phyloP scores from a whole-genome alignment of 2,113 vertebrate species.

The Amphilophus citrinellus region DNA sequence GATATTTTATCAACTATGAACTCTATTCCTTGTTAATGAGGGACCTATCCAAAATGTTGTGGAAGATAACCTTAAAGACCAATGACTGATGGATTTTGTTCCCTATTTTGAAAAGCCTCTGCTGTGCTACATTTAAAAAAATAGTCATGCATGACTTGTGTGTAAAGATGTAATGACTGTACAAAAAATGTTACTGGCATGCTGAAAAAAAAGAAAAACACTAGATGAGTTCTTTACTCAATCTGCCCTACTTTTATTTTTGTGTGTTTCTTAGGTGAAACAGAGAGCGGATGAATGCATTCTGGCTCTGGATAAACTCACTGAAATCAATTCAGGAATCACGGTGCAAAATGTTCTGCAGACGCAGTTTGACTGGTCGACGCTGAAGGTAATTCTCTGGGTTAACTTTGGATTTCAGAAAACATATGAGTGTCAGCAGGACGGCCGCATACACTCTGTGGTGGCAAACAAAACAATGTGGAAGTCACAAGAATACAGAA shows the following conservation, averaged over 20 bases:
- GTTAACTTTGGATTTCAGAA: neutral
- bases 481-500: neutral
- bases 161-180: neutral
- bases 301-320: conserved; percentile 85
- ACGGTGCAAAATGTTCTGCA: conserved; percentile 82
- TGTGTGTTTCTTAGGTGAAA: conserved; percentile 80
- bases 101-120: no score
- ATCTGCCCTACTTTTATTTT: no score
- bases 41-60: no score
- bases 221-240: no score
- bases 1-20: no score
- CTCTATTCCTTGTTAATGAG: no score
- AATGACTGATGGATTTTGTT: no score
- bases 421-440: neutral
- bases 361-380: conserved; percentile 84
- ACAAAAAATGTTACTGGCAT: neutral
- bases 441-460: neutral
- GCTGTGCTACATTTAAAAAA: no score
- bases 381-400: conserved; percentile 81
- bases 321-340: conserved; percentile 84
- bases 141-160: neutral
- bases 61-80: no score
- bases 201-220: no score
- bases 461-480: neutral
- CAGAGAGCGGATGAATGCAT: conserved; percentile 91